Evolutionary conservation across 2,113 vertebrate species (phyloP).

Genomic region (Pluvialis apricaria): DNA sequence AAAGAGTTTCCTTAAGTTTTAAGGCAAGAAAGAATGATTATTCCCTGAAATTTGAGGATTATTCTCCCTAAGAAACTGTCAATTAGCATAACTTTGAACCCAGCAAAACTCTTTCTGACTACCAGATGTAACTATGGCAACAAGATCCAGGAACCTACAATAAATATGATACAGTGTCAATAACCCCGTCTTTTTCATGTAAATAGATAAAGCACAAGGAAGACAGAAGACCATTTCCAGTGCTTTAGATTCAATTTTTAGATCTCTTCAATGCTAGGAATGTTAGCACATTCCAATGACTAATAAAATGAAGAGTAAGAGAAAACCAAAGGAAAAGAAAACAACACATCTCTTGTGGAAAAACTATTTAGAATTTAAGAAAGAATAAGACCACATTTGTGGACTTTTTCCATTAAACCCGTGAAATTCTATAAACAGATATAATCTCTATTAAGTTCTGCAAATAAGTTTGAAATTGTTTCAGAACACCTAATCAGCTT

Average conservation of each 20-base stretch:
- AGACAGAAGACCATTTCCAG: slow-evolving; percentile 27
- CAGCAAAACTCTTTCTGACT: slow-evolving; percentile 51
- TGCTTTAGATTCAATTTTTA: not conserved
- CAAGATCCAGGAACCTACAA: slow-evolving; percentile 59
- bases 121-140: slow-evolving; percentile 67
- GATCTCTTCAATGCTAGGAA: not conserved
- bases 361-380: not conserved
- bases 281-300: not conserved
- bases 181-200: slow-evolving; percentile 63
- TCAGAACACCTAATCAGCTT: not conserved
- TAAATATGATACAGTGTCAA: slow-evolving; percentile 71
- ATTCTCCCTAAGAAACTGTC: slow-evolving; percentile 59
- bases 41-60: slow-evolving; percentile 53
- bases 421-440: not conserved
- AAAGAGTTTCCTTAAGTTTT: slow-evolving; percentile 14
- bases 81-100: slow-evolving; percentile 71
- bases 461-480: slow-evolving; percentile 9
- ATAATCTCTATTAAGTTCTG: not conserved
- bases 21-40: not conserved
- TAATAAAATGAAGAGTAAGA: not conserved
- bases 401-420: not conserved
- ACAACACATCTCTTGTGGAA: not conserved
- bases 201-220: slow-evolving; percentile 42
- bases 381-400: not conserved
- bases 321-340: not conserved